phyloP scores from a whole-genome alignment of 2,888 invertebrate species.

The Phymatocera aterrima region DNA sequence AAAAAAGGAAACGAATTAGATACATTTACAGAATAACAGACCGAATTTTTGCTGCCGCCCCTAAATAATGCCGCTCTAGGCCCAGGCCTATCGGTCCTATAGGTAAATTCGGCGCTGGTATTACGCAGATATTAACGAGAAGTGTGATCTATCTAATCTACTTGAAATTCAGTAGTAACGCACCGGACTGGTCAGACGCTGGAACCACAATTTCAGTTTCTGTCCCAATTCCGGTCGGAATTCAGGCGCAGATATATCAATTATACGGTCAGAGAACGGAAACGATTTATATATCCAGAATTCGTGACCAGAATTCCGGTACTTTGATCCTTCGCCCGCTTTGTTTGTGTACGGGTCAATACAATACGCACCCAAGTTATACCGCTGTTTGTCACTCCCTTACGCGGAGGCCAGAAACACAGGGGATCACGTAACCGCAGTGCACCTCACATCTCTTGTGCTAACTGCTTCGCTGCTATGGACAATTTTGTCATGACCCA shows the following conservation, averaged over 20 bases:
- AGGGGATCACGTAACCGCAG: slow-evolving; percentile 9
- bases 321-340: not conserved
- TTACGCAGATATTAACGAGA: not conserved
- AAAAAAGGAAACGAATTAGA: too few relatives aligned
- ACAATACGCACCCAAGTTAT: not conserved
- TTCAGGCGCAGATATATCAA: slow-evolving; percentile 29
- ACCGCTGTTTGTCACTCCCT: slow-evolving; percentile 28
- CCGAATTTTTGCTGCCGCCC: too few relatives aligned
- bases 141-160: not conserved
- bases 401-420: not conserved
- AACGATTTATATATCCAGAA: slow-evolving; percentile 26
- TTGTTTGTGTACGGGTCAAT: not conserved
- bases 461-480: not conserved
- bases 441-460: not conserved
- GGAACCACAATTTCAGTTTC: slow-evolving; percentile 20
- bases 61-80: too few relatives aligned
- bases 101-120: too few relatives aligned
- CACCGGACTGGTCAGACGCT: slow-evolving; percentile 2
- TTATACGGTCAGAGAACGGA: slow-evolving; percentile 26
- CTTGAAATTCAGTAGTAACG: not conserved
- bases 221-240: not conserved
- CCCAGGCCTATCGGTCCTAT: too few relatives aligned
- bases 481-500: not conserved
- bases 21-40: too few relatives aligned
- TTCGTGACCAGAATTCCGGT: slow-evolving; percentile 31